Evolutionary conservation across 2,888 invertebrate species (phyloP).

Genomic region (Zele albiditarsus): DNA sequence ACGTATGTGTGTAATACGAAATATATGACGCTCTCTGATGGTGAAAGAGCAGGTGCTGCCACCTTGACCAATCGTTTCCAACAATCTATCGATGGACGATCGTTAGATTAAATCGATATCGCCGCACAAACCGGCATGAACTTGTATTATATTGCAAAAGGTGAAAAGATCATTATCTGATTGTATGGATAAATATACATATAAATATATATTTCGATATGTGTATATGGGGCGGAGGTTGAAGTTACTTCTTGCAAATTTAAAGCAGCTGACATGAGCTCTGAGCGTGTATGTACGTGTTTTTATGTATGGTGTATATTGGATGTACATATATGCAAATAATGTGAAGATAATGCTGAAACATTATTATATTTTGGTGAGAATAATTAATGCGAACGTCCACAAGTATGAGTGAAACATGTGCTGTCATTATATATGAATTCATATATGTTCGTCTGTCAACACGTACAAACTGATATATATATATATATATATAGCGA

Average conservation of each 20-base stretch:
- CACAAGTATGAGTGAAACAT: not conserved
- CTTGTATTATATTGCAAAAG: not conserved
- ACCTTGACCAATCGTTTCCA: not conserved
- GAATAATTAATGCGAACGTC: not conserved
- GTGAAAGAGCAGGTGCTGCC: not conserved
- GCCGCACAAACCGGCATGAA: not conserved
- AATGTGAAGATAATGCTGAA: not conserved
- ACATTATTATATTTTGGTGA: not conserved
- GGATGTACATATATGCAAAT: not conserved
- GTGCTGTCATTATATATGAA: not conserved
- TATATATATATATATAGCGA: not conserved
- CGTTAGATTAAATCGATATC: not conserved
- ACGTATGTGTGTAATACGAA: not conserved
- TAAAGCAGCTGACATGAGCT: not conserved
- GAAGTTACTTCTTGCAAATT: constrained; percentile 5
- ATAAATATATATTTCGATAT: not conserved
- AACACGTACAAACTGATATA: not conserved
- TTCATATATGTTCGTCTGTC: not conserved
- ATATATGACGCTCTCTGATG: not conserved
- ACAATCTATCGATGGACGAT: not conserved
- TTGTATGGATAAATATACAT: not conserved
- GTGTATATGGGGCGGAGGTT: not conserved
- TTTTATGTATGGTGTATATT: not conserved
- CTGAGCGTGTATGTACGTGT: not conserved
- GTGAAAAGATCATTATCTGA: not conserved